Evolutionary conservation across 2,888 invertebrate species (phyloP).

Genomic region (Zaprionus bogoriensis): DNA sequence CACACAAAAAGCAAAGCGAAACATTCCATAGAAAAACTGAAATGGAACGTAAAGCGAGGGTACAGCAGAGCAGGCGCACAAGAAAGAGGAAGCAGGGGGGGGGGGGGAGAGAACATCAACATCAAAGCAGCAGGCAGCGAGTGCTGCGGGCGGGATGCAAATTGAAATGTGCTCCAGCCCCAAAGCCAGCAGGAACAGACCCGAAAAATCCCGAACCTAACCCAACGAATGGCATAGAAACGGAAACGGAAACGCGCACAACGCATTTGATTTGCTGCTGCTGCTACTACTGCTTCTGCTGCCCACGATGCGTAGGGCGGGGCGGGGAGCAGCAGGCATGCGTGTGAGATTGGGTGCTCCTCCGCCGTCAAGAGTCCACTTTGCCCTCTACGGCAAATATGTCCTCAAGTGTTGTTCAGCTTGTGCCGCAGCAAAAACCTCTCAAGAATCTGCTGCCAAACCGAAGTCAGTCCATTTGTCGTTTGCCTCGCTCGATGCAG

Average conservation of each 20-base stretch:
- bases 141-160: constrained; percentile 70
- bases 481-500: not conserved
- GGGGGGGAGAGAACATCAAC: constrained; percentile 22
- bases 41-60: constrained; percentile 18
- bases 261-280: constrained; percentile 70
- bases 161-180: constrained; percentile 63
- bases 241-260: constrained; percentile 56
- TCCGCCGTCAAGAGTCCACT: constrained; percentile 53
- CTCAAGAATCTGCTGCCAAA: constrained; percentile 6
- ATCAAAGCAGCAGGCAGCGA: constrained; percentile 70
- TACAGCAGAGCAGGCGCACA: not conserved
- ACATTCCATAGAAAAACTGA: constrained; percentile 30
- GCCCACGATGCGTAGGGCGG: constrained; percentile 30
- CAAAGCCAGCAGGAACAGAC: constrained; percentile 6
- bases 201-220: constrained; percentile 48
- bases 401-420: constrained; percentile 53
- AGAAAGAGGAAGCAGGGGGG: not conserved
- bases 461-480: constrained; percentile 4
- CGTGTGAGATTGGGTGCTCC: not conserved
- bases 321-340: not conserved
- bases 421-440: constrained; percentile 8
- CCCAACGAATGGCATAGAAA: constrained; percentile 29
- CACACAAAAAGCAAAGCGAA: constrained; percentile 19
- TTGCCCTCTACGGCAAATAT: constrained; percentile 61
- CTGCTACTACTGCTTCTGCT: too few species aligned